Evolutionary conservation across 2,888 invertebrate genomes (phyloP), one percentile per base, ranked within the genome.

Genomic region (Rhingia campestris): DNA sequence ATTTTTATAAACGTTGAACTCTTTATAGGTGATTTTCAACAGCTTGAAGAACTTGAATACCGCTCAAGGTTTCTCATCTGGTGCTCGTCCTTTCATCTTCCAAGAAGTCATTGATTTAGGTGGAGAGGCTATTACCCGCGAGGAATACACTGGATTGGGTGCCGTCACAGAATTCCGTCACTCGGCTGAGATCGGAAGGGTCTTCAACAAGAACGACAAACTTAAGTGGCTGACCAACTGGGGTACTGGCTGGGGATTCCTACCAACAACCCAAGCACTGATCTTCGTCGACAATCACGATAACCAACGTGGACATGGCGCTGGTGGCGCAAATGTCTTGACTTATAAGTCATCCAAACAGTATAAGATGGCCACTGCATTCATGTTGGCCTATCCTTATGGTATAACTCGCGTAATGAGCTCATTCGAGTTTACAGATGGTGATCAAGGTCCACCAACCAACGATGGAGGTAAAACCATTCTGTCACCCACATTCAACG

Each of bases 231-330:
- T 96, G 4, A 82, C 86, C 1, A 95, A 93, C 89, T 96, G 94
- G 92, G 95, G 95, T 12, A 91, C 93, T 2, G 92, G 88, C 9
- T 96, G 96, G 96, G 93, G 93, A 54, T 93, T 96, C 22, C 89
- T 95, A 0, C 92, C 93, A 7, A 93, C 93, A 0, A 89, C 88
- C 0, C 93, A 94, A 66, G 93, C 96, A 0, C 89, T 97, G 0
- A 94, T 95, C n/a, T 97, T 97, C 89, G 94, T 97, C 41, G 97
- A 97, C 88, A 98, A 98, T 91, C 98, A 98, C 89, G 98, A 98
- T 90, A 97, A 96, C 89, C 97, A 97, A 90, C 93, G 98, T 88
- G 95, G 95, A 4, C 94, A 95, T 86, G 94, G 94, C 61, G 94
- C 93, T 56, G 92, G 92, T 6, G 94, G 93, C 56, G 92, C 91